phyloP scores from a whole-genome alignment of 2,797 vertebrate species.

The Sebastes glaucus region DNA sequence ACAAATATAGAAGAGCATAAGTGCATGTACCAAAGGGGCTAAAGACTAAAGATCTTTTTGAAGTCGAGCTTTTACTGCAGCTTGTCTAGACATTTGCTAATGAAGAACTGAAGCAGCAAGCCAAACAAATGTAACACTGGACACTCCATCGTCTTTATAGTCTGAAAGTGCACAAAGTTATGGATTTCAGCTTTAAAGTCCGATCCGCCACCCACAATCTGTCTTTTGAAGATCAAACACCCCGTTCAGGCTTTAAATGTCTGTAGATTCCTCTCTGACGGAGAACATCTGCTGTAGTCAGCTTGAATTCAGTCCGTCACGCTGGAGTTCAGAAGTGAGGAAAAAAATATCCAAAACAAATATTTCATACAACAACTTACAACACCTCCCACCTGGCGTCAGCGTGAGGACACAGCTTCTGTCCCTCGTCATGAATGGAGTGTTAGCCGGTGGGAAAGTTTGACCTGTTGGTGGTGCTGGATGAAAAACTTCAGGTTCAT shows the following conservation, averaged over 20 bases:
- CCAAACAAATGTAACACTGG: neutral
- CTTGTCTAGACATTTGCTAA: neutral
- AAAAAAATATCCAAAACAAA: neutral
- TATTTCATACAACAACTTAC: neutral
- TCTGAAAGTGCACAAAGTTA: neutral
- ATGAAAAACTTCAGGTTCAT: neutral
- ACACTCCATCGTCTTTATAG: neutral
- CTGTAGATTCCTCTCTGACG: conserved; percentile 14
- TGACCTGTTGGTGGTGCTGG: neutral
- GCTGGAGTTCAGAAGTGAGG: too few relatives aligned
- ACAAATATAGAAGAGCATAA: neutral
- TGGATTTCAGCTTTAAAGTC: conserved; percentile 8
- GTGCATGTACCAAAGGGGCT: neutral
- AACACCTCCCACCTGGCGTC: too few relatives aligned
- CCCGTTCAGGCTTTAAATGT: neutral
- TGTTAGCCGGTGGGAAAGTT: neutral
- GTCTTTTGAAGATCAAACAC: conserved; percentile 10
- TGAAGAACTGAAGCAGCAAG: neutral
- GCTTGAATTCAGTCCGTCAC: neutral
- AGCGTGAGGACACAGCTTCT: neutral
- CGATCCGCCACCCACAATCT: neutral
- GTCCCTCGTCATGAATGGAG: neutral
- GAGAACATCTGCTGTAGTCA: conserved; percentile 9
- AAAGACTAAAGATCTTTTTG: neutral
- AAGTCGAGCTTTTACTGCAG: neutral